phyloP scores from a whole-genome alignment of 2,888 invertebrate species.

The Ganaspis brasiliensis region DNA sequence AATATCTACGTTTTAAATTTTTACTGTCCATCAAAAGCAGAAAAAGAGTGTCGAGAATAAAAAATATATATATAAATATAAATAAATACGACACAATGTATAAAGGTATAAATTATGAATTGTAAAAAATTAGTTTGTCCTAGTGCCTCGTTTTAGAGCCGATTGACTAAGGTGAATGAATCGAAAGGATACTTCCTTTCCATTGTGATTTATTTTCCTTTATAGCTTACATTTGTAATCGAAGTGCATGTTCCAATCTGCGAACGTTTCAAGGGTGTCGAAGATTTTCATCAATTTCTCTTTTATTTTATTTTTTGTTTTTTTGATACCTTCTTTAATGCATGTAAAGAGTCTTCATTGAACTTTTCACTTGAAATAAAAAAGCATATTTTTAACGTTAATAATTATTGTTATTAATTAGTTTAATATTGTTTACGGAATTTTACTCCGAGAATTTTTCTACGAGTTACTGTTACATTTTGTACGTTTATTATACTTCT shows the following conservation, averaged over 20 bases:
- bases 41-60: constrained; percentile 25
- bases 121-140: constrained; percentile 37
- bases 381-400: constrained; percentile 26
- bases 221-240: constrained; percentile 26
- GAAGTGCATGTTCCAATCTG: constrained; percentile 18
- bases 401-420: constrained; percentile 17
- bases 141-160: constrained; percentile 43
- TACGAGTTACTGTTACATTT: constrained; percentile 12
- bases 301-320: too few species aligned
- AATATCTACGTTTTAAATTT: background rate
- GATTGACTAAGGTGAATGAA: constrained; percentile 42
- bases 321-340: too few species aligned
- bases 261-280: constrained; percentile 3
- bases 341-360: background rate
- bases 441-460: constrained; percentile 5
- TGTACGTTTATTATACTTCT: background rate
- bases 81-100: constrained; percentile 38
- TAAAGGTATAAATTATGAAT: constrained; percentile 45
- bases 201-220: constrained; percentile 35
- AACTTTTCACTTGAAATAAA: constrained; percentile 16
- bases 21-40: background rate
- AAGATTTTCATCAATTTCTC: constrained; percentile 20
- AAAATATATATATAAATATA: background rate
- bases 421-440: constrained; percentile 35
- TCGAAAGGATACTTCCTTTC: constrained; percentile 27